Percentiles rank a stretch among this genome's conserved stretches.
Conservation (phyloP, 2,113 vertebrate species). For the Perognathus longimembris region DNA sequence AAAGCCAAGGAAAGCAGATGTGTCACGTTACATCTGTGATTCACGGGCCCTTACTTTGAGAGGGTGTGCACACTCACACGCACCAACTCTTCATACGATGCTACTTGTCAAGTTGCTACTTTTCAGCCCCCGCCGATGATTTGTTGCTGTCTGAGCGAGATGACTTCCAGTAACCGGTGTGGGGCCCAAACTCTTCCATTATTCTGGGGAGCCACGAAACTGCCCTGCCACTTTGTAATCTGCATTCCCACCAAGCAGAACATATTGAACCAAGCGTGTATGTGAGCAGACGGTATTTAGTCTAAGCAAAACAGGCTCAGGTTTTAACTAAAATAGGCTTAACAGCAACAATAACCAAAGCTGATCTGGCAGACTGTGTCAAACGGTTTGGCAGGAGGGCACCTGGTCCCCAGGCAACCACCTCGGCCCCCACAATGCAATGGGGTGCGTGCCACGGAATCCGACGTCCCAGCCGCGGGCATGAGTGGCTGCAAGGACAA, state of each 20-base stretch:
- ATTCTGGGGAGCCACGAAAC: background rate
- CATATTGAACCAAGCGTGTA: background rate
- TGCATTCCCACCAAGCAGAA: conserved; percentile 61
- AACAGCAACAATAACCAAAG: conserved; percentile 49
- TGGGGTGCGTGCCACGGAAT: no score
- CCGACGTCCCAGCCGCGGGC: background rate
- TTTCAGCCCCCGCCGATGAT: background rate
- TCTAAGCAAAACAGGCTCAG: conserved; percentile 51
- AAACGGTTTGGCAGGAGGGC: conserved; percentile 10
- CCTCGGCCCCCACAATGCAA: background rate
- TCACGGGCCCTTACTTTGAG: conserved; percentile 21
- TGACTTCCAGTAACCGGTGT: background rate
- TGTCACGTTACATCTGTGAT: conserved; percentile 35
- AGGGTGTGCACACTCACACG: conserved; percentile 47
- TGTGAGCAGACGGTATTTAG: conserved; percentile 42
- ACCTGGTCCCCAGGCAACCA: background rate
- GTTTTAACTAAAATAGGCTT: conserved; percentile 72
- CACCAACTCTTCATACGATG: background rate
- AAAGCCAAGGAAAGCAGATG: conserved; percentile 68
- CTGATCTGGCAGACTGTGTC: conserved; percentile 19
- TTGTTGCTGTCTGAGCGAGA: conserved; percentile 39
- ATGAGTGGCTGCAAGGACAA: background rate
- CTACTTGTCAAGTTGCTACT: conserved; percentile 47
- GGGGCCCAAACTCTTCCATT: background rate
- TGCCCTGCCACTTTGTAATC: background rate